These are phyloP conservation scores for Rhynchotus rufescens DNA, from an alignment of 2,797 vertebrate species.

Conservation along the genomic window DNA sequence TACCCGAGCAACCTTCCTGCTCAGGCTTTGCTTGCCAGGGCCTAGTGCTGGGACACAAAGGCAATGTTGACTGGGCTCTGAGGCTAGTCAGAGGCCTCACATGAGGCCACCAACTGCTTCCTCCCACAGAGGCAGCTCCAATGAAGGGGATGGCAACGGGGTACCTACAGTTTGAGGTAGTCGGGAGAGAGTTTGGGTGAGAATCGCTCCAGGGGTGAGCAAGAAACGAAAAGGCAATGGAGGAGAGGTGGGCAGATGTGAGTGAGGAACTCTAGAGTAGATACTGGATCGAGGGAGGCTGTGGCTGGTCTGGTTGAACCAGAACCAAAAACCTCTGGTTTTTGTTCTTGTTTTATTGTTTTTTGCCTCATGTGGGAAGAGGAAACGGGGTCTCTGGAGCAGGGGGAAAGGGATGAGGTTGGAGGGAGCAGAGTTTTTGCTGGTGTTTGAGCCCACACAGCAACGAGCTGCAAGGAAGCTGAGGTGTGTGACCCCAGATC, in stretches of 20 bases:
- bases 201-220: rapidly evolving
- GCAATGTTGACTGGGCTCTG: background rate
- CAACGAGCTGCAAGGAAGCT: background rate
- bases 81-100: background rate
- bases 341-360: background rate
- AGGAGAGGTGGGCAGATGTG: background rate
- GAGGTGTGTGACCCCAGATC: background rate
- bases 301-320: rapidly evolving
- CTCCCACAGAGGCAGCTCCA: background rate
- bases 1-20: background rate
- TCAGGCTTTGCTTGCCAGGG: background rate
- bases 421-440: background rate
- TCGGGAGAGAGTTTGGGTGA: background rate
- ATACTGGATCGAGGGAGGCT: background rate
- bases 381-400: background rate
- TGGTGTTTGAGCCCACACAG: background rate
- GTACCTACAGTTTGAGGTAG: background rate
- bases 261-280: background rate
- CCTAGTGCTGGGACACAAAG: background rate
- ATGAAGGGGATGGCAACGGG: background rate
- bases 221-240: rapidly evolving
- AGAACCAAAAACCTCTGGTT: no score
- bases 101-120: background rate
- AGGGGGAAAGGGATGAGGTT: background rate
- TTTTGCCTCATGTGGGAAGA: background rate